Evolutionary conservation across 2,888 invertebrate genomes (phyloP), one percentile per base, ranked within the genome.

Genomic region (Rhorus exstirpatorius): DNA sequence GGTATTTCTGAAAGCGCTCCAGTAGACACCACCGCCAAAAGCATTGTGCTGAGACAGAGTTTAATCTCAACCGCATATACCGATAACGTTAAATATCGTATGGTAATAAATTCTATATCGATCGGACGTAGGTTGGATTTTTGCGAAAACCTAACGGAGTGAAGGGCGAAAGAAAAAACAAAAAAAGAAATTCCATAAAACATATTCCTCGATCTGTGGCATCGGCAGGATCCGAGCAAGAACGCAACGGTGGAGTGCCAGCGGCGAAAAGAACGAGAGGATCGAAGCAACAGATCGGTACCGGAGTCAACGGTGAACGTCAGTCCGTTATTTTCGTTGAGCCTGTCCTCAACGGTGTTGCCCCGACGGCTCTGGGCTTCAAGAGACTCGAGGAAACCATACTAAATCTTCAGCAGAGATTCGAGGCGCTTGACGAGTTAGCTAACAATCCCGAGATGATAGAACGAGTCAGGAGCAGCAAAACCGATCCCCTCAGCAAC

Each of bases 401-500:
- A 7, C 87, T 90, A 10, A 87, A 90, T 44, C 84, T 94, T 10
- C 90, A 93, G 78, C 85, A 90, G 1, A 93, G 93, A 44, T 88
- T 94, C 17, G 89, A 92, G 67, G 90, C 90, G 0, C 58, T 94
- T n/a, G 93, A 93, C 78, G 88, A 90, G 7, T 89, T 94, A 31
- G 93, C 94, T 0, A 92, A 88, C 0, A 93, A 93, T 84, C 82
- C 91, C 0, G 93, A 93, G 3, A 88, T 94, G 38, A 88, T 94
- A 1, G 93, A 93, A 26, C 93, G 93, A 35, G 86, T 93, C 1
- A 93, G 90, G 83, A 87, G 84, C 85, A 88, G 83, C 58, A 77
- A 81, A 12, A 83, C 84, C 0, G 89, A 90, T 79, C 94, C 94
- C 0, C 93, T 95, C 21, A 93, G 94, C 12, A 96, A 96, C 78